Conservation (phyloP, 1,140 invertebrate species). For the Drosophila funebris region DNA sequence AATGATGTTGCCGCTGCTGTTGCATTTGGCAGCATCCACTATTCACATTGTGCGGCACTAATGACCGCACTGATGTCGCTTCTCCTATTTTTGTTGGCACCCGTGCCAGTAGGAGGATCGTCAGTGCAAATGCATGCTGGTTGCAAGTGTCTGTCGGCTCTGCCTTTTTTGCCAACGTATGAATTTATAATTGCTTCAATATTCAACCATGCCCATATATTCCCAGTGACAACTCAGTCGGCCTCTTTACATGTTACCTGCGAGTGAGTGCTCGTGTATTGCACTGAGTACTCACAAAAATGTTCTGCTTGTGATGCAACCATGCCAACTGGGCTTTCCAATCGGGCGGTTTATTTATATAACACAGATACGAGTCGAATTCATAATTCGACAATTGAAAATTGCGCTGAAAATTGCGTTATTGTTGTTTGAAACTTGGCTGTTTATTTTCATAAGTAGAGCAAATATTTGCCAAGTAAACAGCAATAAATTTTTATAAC, state of each 20-base stretch:
- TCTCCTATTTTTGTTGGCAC: constrained; percentile 63
- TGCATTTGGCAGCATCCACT: constrained; percentile 9
- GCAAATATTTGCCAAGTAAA: constrained; percentile 43
- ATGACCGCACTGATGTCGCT: constrained; percentile 54
- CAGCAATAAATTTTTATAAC: constrained; percentile 25
- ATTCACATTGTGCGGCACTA: constrained; percentile 51
- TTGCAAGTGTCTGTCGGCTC: constrained; percentile 34
- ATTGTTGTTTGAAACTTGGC: no score
- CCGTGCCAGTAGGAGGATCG: constrained; percentile 19
- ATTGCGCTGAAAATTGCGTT: constrained; percentile 36
- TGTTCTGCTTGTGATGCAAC: constrained; percentile 2
- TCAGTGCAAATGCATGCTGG: constrained; percentile 52
- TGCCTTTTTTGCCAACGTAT: constrained; percentile 24
- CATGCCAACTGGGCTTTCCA: constrained; percentile 5
- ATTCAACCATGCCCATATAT: constrained; percentile 33
- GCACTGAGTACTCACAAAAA: background rate
- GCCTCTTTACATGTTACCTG: background rate
- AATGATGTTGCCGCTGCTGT: background rate
- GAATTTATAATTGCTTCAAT: constrained; percentile 79
- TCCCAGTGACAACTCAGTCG: background rate
- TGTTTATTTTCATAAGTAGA: constrained; percentile 71
- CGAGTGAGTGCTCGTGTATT: background rate
- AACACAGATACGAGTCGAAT: background rate
- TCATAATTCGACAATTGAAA: constrained; percentile 17
- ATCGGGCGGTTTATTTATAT: constrained; percentile 8